These are phyloP conservation scores for Rhabdornis inornatus DNA, from an alignment of 2,113 vertebrate genomes.

Conservation along the genomic window DNA sequence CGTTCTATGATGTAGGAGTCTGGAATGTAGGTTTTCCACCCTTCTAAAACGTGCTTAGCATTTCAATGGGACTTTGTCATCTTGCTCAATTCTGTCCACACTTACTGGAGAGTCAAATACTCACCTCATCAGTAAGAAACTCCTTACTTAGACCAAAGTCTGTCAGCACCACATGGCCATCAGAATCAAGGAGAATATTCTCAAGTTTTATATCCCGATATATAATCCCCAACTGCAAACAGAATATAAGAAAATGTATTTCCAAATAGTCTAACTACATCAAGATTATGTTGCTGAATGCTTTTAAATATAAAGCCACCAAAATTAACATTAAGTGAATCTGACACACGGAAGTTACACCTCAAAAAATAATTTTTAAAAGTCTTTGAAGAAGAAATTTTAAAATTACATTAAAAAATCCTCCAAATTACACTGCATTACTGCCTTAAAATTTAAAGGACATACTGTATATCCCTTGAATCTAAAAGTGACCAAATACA, in stretches of 20 bases:
- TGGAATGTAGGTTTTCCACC: neutral
- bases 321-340: neutral
- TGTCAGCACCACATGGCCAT: conserved; percentile 94
- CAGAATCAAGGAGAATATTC: conserved; percentile 94
- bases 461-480: neutral
- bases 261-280: neutral
- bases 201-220: conserved; percentile 98
- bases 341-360: neutral
- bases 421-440: neutral
- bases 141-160: conserved; percentile 99
- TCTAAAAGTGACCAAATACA: neutral
- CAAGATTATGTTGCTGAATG: neutral
- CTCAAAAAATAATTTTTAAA: neutral
- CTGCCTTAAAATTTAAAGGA: neutral
- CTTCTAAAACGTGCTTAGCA: neutral
- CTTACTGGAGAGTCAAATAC: conserved; percentile 58
- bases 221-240: conserved; percentile 91
- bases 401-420: neutral
- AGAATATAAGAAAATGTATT: neutral
- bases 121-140: conserved; percentile 92
- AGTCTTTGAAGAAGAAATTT: neutral
- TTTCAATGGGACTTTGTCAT: neutral
- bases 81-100: neutral
- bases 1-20: neutral
- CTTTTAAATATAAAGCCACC: neutral